Evolutionary conservation across 1,140 invertebrate genomes (phyloP).

Genomic region (Rhynchophorus ferrugineus): DNA sequence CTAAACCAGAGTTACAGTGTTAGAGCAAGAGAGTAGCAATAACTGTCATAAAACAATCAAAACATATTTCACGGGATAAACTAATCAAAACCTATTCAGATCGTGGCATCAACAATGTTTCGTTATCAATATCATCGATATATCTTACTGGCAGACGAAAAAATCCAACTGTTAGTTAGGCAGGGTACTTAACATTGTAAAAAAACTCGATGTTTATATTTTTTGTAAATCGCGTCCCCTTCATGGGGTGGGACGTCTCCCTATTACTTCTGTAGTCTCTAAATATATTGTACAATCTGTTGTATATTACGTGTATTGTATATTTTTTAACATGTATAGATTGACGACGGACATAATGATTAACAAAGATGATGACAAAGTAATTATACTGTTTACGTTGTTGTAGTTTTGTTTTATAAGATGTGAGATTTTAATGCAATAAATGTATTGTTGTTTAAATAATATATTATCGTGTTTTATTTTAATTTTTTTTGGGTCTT

Average conservation of each 20-base stretch:
- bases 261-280: not conserved
- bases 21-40: too few species aligned
- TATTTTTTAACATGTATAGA: constrained; percentile 7
- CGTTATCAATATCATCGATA: too few species aligned
- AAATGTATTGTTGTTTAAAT: not conserved
- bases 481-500: too few species aligned
- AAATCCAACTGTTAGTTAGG: constrained; percentile 4
- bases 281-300: not conserved
- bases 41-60: too few species aligned
- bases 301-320: constrained; percentile 6
- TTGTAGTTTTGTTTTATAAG: not conserved
- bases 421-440: not conserved
- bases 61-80: too few species aligned
- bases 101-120: too few species aligned
- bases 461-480: too few species aligned
- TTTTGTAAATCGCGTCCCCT: not conserved
- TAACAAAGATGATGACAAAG: not conserved
- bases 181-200: constrained; percentile 1
- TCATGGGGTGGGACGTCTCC: not conserved
- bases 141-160: too few species aligned
- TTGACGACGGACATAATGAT: not conserved
- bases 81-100: too few species aligned
- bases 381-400: not conserved
- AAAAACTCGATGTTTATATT: constrained; percentile 6
- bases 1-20: too few species aligned